These are phyloP conservation scores for Coelinius sp. DNA, from an alignment of 2,888 invertebrate genomes.

Conservation along the genomic window DNA sequence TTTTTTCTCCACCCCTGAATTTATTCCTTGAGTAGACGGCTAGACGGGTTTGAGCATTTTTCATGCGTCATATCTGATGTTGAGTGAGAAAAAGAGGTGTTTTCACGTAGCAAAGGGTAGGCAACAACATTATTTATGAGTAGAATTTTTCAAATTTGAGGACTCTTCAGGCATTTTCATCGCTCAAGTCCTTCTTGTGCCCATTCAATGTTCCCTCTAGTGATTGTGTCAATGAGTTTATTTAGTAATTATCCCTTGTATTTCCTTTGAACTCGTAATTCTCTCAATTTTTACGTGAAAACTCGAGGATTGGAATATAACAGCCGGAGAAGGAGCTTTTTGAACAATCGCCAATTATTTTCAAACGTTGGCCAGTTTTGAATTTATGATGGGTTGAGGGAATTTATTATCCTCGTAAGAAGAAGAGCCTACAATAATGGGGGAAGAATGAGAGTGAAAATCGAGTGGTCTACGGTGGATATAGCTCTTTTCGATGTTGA, in stretches of 20 bases:
- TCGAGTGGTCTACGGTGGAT: slow-evolving; percentile 43
- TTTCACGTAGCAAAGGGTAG: background rate
- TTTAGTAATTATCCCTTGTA: background rate
- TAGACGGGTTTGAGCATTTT: slow-evolving; percentile 10
- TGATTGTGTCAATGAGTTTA: slow-evolving; percentile 11
- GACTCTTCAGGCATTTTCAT: background rate
- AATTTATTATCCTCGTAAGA: slow-evolving; percentile 23
- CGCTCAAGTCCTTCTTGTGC: background rate
- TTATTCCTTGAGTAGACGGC: slow-evolving; percentile 8
- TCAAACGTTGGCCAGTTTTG: background rate
- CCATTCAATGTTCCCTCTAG: background rate
- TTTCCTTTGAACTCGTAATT: background rate
- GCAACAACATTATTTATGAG: background rate
- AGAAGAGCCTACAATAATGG: background rate
- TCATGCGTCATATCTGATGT: slow-evolving; percentile 9
- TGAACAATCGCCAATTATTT: slow-evolving; percentile 22
- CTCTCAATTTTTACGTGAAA: background rate
- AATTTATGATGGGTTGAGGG: background rate
- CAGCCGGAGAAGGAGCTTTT: background rate
- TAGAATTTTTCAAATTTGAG: background rate
- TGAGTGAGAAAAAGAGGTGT: background rate
- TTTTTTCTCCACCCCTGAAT: slow-evolving; percentile 3
- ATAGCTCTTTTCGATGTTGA: slow-evolving; percentile 47
- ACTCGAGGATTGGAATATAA: background rate
- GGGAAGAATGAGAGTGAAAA: background rate